A percentile compares a stretch with the other conserved stretches of the same genome.
Conservation (phyloP, 2,888 invertebrate species). For the Carabus problematicus region DNA sequence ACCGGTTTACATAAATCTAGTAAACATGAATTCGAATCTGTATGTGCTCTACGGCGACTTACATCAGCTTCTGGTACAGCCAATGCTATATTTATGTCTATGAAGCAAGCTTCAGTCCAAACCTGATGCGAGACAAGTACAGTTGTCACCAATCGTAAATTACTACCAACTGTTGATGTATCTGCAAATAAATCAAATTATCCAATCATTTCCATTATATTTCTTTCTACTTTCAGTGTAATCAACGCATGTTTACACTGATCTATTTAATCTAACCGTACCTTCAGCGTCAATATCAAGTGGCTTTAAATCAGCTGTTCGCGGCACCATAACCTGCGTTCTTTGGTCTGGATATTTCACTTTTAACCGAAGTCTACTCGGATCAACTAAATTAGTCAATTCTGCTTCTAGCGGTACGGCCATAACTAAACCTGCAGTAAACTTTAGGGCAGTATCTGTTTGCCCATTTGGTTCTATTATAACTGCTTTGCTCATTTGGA, state of each 20-base stretch:
- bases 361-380: constrained; percentile 78
- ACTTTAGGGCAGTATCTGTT: constrained; percentile 82
- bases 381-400: constrained; percentile 78
- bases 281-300: constrained; percentile 63
- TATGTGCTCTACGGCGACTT: constrained; percentile 57
- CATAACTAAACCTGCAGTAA: constrained; percentile 90
- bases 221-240: constrained; percentile 52
- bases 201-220: constrained; percentile 47
- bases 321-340: constrained; percentile 82
- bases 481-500: constrained; percentile 79
- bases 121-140: constrained; percentile 90
- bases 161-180: constrained; percentile 58
- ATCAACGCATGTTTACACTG: neutral
- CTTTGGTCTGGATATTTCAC: constrained; percentile 93
- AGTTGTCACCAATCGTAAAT: constrained; percentile 79
- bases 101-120: constrained; percentile 90
- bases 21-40: constrained; percentile 62
- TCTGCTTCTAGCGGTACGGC: constrained; percentile 89
- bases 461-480: constrained; percentile 87
- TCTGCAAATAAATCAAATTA: constrained; percentile 47
- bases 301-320: constrained; percentile 76
- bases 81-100: constrained; percentile 84
- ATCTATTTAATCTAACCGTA: constrained; percentile 41
- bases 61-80: constrained; percentile 70
- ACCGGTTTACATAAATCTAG: constrained; percentile 87